phyloP scores from a whole-genome alignment of 2,888 invertebrate genomes.

The Auanema freiburgensis region DNA sequence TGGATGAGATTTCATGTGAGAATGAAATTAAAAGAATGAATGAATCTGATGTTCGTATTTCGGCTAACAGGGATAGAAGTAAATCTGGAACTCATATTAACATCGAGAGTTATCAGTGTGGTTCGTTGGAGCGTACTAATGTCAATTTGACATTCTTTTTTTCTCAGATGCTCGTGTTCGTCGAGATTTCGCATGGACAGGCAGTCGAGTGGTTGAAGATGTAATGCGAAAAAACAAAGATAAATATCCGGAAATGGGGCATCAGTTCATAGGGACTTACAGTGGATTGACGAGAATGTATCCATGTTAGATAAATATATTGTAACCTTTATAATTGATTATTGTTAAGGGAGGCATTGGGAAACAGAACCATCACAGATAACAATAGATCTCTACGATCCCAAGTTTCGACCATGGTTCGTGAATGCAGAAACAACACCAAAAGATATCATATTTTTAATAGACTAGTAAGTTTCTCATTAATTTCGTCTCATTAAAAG shows the following conservation, averaged over 20 bases:
- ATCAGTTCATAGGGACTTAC: conserved; percentile 63
- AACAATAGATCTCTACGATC: conserved; percentile 63
- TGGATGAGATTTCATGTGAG: conserved; percentile 27
- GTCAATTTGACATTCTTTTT: neutral
- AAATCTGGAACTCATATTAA: conserved; percentile 49
- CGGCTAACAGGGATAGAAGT: conserved; percentile 15
- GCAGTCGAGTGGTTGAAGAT: conserved; percentile 35
- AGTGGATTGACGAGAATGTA: conserved; percentile 59
- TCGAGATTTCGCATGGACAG: conserved; percentile 59
- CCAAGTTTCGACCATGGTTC: conserved; percentile 62
- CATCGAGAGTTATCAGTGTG: conserved; percentile 53
- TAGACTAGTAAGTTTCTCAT: conserved; percentile 57
- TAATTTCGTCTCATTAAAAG: neutral
- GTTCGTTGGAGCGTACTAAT: conserved; percentile 18
- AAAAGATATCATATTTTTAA: conserved; percentile 61
- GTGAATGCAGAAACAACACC: conserved; percentile 56
- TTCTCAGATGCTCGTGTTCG: conserved; percentile 47
- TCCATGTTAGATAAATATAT: conserved; percentile 43
- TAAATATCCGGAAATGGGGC: conserved; percentile 30
- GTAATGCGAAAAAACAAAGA: conserved; percentile 44
- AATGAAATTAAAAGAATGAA: conserved; percentile 33
- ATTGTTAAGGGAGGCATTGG: conserved; percentile 50
- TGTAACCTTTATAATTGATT: neutral
- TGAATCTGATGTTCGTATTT: conserved; percentile 33
- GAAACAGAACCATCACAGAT: conserved; percentile 48